Evolutionary conservation across 2,888 invertebrate species (phyloP).

Genomic region (Scelioninae gen. 1): DNA sequence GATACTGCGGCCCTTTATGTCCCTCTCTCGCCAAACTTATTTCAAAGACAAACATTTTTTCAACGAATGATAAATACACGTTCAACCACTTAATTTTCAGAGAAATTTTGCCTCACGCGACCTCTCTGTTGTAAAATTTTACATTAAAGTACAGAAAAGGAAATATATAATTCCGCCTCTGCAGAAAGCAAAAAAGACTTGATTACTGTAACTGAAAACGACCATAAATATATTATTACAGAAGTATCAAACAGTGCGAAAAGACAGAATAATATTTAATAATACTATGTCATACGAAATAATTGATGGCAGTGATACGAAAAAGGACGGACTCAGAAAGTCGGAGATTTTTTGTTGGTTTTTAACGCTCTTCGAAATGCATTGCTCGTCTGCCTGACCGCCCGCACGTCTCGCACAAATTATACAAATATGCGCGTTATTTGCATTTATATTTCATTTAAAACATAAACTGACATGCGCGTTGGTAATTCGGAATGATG

Average conservation of each 20-base stretch:
- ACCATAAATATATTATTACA: conserved; percentile 39
- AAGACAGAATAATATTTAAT: conserved; percentile 30
- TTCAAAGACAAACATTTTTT: conserved; percentile 37
- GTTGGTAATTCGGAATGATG: conserved; percentile 53
- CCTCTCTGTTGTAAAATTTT: conserved; percentile 22
- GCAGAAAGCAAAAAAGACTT: conserved; percentile 18
- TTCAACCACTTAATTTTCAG: conserved; percentile 13
- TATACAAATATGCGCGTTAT: conserved; percentile 50
- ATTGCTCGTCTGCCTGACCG: too few species aligned
- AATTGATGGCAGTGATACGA: conserved; percentile 24
- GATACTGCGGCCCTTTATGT: not conserved
- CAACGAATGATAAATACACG: conserved; percentile 27
- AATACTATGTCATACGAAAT: conserved; percentile 33
- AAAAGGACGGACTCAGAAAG: not conserved
- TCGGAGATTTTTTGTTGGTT: conserved; percentile 29
- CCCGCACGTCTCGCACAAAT: conserved; percentile 23
- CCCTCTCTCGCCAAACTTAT: conserved; percentile 15
- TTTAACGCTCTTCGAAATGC: conserved; percentile 21
- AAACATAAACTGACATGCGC: conserved; percentile 47
- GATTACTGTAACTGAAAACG: conserved; percentile 16
- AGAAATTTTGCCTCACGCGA: conserved; percentile 18
- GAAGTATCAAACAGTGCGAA: conserved; percentile 20
- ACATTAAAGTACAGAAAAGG: conserved; percentile 9
- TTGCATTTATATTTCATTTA: conserved; percentile 60
- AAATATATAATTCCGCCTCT: conserved; percentile 40